These are phyloP conservation scores for Cyrtodaria siliqua DNA, from an alignment of 2,888 invertebrate genomes.

Conservation along the genomic window DNA sequence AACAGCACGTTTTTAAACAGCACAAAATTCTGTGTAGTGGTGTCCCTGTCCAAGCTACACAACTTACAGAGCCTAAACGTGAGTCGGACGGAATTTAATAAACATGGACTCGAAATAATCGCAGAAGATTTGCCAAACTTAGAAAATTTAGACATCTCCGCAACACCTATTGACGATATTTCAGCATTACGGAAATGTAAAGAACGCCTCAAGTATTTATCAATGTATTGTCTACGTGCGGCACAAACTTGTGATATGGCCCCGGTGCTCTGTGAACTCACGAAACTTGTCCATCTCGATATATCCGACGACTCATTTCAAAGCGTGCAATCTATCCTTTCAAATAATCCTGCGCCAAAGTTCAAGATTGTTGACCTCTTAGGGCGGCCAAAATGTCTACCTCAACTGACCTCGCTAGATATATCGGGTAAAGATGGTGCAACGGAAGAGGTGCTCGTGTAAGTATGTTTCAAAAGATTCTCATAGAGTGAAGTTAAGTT, in stretches of 20 bases:
- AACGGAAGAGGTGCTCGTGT: slow-evolving; percentile 86
- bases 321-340: slow-evolving; percentile 86
- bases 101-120: slow-evolving; percentile 89
- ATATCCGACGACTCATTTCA: slow-evolving; percentile 88
- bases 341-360: slow-evolving; percentile 85
- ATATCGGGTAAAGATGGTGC: slow-evolving; percentile 89
- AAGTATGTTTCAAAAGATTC: too few species aligned
- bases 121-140: slow-evolving; percentile 89
- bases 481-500: too few species aligned
- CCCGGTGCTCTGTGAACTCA: slow-evolving; percentile 87
- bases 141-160: slow-evolving; percentile 90
- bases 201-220: slow-evolving; percentile 88
- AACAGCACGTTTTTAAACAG: slow-evolving; percentile 89
- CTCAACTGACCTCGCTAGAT: slow-evolving; percentile 89
- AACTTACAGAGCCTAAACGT: slow-evolving; percentile 89
- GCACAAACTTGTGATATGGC: slow-evolving; percentile 85
- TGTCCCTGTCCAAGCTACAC: slow-evolving; percentile 89
- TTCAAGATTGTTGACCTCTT: slow-evolving; percentile 80
- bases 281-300: slow-evolving; percentile 88
- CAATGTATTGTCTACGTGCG: slow-evolving; percentile 88
- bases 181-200: slow-evolving; percentile 88
- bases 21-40: slow-evolving; percentile 88
- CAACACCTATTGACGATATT: slow-evolving; percentile 89
- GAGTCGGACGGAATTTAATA: slow-evolving; percentile 90
- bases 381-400: slow-evolving; percentile 84